Conservation (phyloP, 2,797 vertebrate genomes). For the Typhlichthys eigenmanni region DNA sequence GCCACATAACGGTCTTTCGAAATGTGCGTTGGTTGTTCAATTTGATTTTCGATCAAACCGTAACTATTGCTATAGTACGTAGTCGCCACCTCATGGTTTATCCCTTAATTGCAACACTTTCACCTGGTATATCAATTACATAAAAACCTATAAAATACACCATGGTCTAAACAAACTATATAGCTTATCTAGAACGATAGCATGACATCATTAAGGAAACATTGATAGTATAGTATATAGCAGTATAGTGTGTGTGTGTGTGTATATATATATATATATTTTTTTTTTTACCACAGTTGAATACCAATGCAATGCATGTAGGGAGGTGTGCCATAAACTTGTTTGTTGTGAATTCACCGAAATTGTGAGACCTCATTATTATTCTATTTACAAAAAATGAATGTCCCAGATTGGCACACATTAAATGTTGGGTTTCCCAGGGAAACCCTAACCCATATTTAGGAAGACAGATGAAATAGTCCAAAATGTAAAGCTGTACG, state of each 20-base stretch:
- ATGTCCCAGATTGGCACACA: slow-evolving; percentile 76
- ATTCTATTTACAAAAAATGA: slow-evolving; percentile 72
- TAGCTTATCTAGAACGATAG: no score
- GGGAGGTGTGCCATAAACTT: no score
- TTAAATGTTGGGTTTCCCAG: slow-evolving; percentile 74
- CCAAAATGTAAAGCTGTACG: slow-evolving; percentile 81
- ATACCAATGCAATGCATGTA: neutral
- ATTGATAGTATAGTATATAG: no score
- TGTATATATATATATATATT: neutral
- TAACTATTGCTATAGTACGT: slow-evolving; percentile 44
- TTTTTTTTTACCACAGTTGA: neutral
- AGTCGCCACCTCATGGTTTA: slow-evolving; percentile 79
- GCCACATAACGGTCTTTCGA: no score
- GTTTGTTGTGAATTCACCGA: neutral
- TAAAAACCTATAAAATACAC: no score
- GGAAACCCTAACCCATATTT: slow-evolving; percentile 15
- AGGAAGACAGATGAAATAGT: slow-evolving; percentile 67
- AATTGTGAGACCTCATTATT: slow-evolving; percentile 24
- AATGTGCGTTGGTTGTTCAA: no score
- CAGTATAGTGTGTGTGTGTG: neutral
- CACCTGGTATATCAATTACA: no score
- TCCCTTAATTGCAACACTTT: slow-evolving; percentile 62
- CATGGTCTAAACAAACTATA: no score
- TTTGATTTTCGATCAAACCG: neutral
- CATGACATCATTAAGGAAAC: no score